Conservation (phyloP, 2,888 invertebrate species). For the Cylindroiulus punctatus region DNA sequence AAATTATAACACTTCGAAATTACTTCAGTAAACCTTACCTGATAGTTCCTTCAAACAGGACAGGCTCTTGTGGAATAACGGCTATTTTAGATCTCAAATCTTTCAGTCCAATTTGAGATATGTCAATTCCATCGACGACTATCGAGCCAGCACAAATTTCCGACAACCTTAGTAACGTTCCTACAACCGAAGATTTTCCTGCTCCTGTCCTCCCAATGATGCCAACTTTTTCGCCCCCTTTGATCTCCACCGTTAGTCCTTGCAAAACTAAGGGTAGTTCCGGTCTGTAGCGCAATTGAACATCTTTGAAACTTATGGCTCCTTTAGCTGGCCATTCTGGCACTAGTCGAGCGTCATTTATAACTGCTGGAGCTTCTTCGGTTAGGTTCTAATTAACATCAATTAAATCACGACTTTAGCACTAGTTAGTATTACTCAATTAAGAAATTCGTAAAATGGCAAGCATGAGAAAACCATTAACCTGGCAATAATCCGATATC, state of each 20-base stretch:
- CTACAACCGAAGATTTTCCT: conserved; percentile 72
- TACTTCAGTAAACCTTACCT: conserved; percentile 59
- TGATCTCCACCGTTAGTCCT: conserved; percentile 67
- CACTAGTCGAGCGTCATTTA: conserved; percentile 62
- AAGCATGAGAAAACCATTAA: conserved; percentile 59
- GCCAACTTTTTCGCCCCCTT: conserved; percentile 69
- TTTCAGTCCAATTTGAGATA: conserved; percentile 67
- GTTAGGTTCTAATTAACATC: conserved; percentile 61
- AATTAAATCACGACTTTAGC: background rate
- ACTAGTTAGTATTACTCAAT: background rate
- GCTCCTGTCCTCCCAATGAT: conserved; percentile 71
- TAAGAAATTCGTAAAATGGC: background rate
- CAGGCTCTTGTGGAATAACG: conserved; percentile 65
- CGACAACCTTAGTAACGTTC: conserved; percentile 72
- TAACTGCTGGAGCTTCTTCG: conserved; percentile 63
- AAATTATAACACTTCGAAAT: no score
- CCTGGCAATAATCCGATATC: conserved; percentile 66
- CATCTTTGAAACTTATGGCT: conserved; percentile 65
- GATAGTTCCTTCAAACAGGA: conserved; percentile 64
- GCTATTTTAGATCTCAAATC: conserved; percentile 62
- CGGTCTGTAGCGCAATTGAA: conserved; percentile 66
- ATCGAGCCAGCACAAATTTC: conserved; percentile 70
- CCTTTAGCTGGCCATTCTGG: conserved; percentile 66
- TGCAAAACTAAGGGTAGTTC: conserved; percentile 67
- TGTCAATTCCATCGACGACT: conserved; percentile 70